Evolutionary conservation across 2,888 invertebrate species (phyloP), one percentile per base, ranked within the genome.

Genomic region (Eumerus sabulonum): DNA sequence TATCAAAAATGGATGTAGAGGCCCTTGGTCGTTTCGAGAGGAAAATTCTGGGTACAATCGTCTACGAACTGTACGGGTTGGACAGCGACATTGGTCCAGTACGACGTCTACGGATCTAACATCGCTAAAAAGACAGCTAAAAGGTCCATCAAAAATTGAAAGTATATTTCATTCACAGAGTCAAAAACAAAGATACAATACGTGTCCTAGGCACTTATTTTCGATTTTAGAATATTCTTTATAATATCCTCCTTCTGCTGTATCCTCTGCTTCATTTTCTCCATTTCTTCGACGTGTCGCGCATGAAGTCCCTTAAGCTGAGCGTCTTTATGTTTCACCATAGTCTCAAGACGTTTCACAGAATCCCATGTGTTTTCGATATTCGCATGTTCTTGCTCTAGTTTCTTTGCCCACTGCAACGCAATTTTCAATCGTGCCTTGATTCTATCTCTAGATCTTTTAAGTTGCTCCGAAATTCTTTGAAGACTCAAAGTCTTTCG

Each of bases 211-310:
- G 38, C 14, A 45, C 9, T 79, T 62, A 19, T 84, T 82, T 62
- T 87, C 59, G 81, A 87, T 77, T 73, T 85, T 73, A 89, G 81
- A 36, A 89, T 85, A 64, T 85, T 87, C 19, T 83, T 84, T 13
- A 89, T 88, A 0, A 87, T 89, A 4, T 89, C 88, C 16, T 89
- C 89, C 51, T 87, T 87, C 57, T 89, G 89, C 47, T 85, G 82
- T n/a, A 89, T 81, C 64, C 87, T 88, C 12, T 85, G 82, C 2
- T 85, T 83, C 74, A 88, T 54, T 70, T 86, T 86, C 0, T 87
- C 87, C 71, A 89, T 82, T 76, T 89, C 89, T 48, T 86, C 85
- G 14, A 84, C 51, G 66, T 88, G 86, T 0, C 87, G 85, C 0
- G 84, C 77, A 17, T 88, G 88, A 19, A 89, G 67, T 0, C 87